Base-by-base conservation (phyloP, 2,888 invertebrate species). In the Galeruca laticollis region DNA sequence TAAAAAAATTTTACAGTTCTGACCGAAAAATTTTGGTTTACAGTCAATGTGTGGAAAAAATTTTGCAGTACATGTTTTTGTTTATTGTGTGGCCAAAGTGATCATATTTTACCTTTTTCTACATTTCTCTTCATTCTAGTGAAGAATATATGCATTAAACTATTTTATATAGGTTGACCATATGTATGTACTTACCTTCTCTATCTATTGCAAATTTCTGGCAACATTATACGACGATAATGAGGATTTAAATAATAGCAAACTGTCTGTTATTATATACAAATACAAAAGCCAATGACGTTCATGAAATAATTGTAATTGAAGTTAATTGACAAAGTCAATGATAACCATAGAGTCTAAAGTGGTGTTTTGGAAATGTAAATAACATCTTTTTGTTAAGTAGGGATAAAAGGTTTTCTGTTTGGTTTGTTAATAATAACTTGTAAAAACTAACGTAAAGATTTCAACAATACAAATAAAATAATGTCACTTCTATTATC, bases 401-500 rank as follows among this genome's bases (percentile, higher is more conserved):
- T 26, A n/a, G 21, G 26, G 26, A 52, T 52, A 52, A 26, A 26
- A 26, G 26, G 52, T 26, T 26, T 52, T 52, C 21, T 52, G 26
- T 26, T 52, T 52, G 52, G 21, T 52, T 52, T 52, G 13, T 52
- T 52, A 52, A 52, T 52, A 52, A 26, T 26, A 52, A 13, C 52
- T 52, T 52, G 21, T 26, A 47, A 15, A 47, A 31, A 31, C 54
- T 54, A 31, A 26, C 15, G 20, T 49, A 49, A 49, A 49, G 15
- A 49, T 20, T 20, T 49, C 11, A 18, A 49, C 49, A 49, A 49
- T 49, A n/a, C 49, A 18, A 49, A 49, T 15, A 49, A 15, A 49
- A 49, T 20, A 54, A 54, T 31, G 54, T 54, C 54, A 54, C 54
- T 54, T 21, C 54, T 13, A 54, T 54, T 54, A 54, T 26, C 15